Conservation (phyloP, 2,888 invertebrate species). For the Rhingia campestris region DNA sequence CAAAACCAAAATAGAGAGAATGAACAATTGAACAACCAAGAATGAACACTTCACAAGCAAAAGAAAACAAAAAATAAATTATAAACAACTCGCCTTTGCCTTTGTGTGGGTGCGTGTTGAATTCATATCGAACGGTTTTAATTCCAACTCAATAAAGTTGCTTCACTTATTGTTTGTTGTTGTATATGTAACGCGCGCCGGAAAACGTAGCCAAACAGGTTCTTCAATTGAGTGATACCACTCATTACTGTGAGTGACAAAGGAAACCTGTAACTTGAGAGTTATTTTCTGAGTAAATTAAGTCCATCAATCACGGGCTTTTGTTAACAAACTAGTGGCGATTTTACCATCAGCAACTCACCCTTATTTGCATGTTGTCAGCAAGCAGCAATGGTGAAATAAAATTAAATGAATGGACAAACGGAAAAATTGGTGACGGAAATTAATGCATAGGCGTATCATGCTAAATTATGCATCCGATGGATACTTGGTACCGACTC, state of each 20-base stretch:
- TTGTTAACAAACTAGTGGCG: neutral
- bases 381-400: neutral
- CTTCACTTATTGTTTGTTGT: too few species aligned
- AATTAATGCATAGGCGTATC: conserved; percentile 53
- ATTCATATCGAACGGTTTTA: too few species aligned
- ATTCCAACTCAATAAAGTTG: too few species aligned
- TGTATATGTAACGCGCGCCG: too few species aligned
- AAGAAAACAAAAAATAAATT: too few species aligned
- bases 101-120: neutral
- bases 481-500: neutral
- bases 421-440: conserved; percentile 23
- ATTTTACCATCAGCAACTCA: conserved; percentile 5
- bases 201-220: neutral
- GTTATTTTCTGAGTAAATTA: conserved; percentile 32
- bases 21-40: too few species aligned
- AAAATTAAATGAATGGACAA: conserved; percentile 2
- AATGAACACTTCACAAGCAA: too few species aligned
- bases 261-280: neutral
- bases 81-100: neutral
- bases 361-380: neutral
- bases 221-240: neutral
- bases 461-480: conserved; percentile 44
- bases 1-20: too few species aligned
- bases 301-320: conserved; percentile 33
- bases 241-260: neutral